A percentile compares a stretch with the other conserved stretches of the same genome.
These are phyloP conservation scores for Chloebia gouldiae DNA, from an alignment of 2,113 vertebrate species.

Conservation along the genomic window DNA sequence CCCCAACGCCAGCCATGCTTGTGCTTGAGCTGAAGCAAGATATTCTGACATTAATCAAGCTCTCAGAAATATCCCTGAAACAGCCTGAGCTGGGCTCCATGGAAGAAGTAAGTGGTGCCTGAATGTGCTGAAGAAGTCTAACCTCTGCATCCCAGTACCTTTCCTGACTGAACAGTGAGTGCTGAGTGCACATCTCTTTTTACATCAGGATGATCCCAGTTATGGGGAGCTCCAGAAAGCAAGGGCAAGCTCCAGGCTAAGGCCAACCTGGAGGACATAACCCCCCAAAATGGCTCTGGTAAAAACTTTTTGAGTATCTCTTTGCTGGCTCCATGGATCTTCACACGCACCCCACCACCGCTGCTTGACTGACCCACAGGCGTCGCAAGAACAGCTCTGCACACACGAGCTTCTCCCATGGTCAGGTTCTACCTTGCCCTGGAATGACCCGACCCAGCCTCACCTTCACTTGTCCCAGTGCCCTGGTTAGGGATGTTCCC, in stretches of 20 bases:
- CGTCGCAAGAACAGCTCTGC: neutral
- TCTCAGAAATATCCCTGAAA: neutral
- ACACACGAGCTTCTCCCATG: neutral
- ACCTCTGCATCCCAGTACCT: neutral
- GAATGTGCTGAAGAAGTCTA: neutral
- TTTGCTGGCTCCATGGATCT: neutral
- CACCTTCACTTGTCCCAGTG: neutral
- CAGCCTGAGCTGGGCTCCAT: neutral
- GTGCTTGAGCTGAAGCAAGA: neutral
- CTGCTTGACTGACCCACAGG: neutral
- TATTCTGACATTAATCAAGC: neutral
- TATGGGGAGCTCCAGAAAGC: neutral
- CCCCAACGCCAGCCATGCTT: neutral
- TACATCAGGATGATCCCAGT: neutral
- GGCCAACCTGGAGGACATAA: neutral
- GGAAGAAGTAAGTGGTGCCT: neutral
- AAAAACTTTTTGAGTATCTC: neutral
- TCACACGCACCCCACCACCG: accelerated
- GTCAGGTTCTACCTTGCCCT: neutral
- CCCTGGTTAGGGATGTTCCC: neutral
- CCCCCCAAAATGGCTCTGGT: neutral
- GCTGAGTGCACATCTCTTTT: accelerated
- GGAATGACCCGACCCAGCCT: neutral
- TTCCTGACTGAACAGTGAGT: neutral
- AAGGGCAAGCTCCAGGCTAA: neutral